Evolutionary conservation across 2,797 vertebrate species (phyloP), one percentile per base, ranked within the genome.

Genomic region (Diplodus sargus): DNA sequence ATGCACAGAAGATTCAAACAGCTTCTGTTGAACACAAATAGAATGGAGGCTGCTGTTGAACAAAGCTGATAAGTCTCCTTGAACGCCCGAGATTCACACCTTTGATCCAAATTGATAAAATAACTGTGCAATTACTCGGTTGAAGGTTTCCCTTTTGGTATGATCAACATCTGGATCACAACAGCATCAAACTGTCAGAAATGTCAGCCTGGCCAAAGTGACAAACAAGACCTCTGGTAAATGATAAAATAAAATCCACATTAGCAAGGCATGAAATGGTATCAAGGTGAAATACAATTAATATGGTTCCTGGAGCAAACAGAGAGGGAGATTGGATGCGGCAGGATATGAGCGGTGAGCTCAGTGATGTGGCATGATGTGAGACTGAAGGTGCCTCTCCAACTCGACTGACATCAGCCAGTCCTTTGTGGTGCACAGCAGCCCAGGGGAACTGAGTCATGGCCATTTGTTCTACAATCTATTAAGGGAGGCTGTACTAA

Each of bases 341-440:
- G 66, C 42, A 49, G 62, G 56, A 56, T 6, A 13, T 23, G 43
- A 39, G 45, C n/a, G 30, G 43, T 65, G 25, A 13, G 42, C 10
- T 51, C 16, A 0, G 23, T 59, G 67, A 80, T 56, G 56, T 74
- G 51, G 51, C 66, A 45, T 45, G 28, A 74, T 66, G 66, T 4
- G 18, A 74, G 57, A 67, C 43, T 65, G 16, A 52, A 14, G 49
- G 43, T 59, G 54, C 8, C 59, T 52, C 69, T 77, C 14, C 39
- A 49, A 34, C 58, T 75, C 59, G 66, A n/a, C 22, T 25, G 20
- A 28, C 63, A 62, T 25, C 34, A 49, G 10, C 16, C 22, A 59
- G 22, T 63, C 11, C 47, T 59, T 43, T 59, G 34, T 74, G 57
- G 28, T 49, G 28, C 76, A 69, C 47, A 30, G 45, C 15, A 47